phyloP scores from a whole-genome alignment of 2,113 vertebrate species.

The human (Homo sapiens) region DNA sequence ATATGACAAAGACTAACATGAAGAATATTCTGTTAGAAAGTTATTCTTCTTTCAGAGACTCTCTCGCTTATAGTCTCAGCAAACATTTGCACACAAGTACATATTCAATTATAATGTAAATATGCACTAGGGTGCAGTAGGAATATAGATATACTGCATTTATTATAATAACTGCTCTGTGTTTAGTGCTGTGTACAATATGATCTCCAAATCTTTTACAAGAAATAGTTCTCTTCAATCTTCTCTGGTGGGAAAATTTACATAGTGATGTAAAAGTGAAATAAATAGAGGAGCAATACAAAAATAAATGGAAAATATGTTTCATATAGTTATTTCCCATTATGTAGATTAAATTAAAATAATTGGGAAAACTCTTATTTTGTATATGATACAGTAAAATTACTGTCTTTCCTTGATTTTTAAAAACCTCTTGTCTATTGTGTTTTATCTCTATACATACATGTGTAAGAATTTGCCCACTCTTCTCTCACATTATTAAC shows the following conservation, averaged over 20 bases:
- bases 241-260: not conserved
- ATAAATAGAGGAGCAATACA: not conserved
- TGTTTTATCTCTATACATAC: accelerated
- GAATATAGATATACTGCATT: constrained; percentile 5
- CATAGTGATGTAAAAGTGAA: not conserved
- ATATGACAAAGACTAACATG: not conserved
- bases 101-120: constrained; percentile 50
- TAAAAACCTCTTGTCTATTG: not conserved
- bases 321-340: not conserved
- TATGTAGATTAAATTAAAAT: not conserved
- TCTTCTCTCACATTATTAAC: not conserved
- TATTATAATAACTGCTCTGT: not conserved
- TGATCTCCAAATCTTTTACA: not conserved
- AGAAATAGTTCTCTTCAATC: not conserved
- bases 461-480: not conserved
- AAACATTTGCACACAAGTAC: not conserved
- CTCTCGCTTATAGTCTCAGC: not conserved
- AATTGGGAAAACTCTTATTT: not conserved
- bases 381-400: not conserved
- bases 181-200: not conserved
- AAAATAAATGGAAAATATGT: not conserved
- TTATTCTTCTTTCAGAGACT: not conserved
- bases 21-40: constrained; percentile 6
- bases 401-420: not conserved
- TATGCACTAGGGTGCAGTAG: not conserved